Evolutionary conservation across 2,888 invertebrate genomes (phyloP).

Genomic region (Rhingia rostrata): DNA sequence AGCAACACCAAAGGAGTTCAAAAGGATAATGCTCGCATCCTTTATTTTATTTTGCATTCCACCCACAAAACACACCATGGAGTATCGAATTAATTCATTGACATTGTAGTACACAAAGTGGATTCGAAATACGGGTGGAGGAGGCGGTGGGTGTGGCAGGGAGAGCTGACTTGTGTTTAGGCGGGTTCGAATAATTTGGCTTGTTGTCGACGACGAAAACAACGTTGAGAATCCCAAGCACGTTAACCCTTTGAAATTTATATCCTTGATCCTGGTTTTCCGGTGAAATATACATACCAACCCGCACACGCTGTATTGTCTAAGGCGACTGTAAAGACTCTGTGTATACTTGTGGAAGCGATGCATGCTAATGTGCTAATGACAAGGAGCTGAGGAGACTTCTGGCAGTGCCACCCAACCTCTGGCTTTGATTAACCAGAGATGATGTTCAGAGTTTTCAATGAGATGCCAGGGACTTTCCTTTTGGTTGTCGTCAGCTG

Average conservation of each 20-base stretch:
- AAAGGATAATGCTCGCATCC: constrained; percentile 64
- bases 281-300: constrained; percentile 50
- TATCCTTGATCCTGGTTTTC: constrained; percentile 69
- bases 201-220: constrained; percentile 41
- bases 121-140: constrained; percentile 20
- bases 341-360: constrained; percentile 37
- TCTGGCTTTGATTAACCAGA: constrained; percentile 72
- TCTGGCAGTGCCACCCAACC: constrained; percentile 33
- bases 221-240: constrained; percentile 67
- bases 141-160: neutral
- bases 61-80: constrained; percentile 40
- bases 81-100: constrained; percentile 77
- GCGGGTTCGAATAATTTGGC: constrained; percentile 68
- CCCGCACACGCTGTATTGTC: constrained; percentile 36
- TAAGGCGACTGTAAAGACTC: constrained; percentile 42
- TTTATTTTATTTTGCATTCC: constrained; percentile 65
- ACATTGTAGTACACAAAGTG: constrained; percentile 77
- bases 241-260: constrained; percentile 74
- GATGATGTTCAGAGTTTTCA: constrained; percentile 59
- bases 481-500: constrained; percentile 15
- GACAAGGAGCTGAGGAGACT: constrained; percentile 52
- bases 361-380: constrained; percentile 74
- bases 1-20: constrained; percentile 62
- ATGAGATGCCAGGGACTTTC: constrained; percentile 48
- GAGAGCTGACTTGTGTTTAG: constrained; percentile 49